phyloP scores from a whole-genome alignment of 2,888 invertebrate genomes.

The Alentia gelatinosa region DNA sequence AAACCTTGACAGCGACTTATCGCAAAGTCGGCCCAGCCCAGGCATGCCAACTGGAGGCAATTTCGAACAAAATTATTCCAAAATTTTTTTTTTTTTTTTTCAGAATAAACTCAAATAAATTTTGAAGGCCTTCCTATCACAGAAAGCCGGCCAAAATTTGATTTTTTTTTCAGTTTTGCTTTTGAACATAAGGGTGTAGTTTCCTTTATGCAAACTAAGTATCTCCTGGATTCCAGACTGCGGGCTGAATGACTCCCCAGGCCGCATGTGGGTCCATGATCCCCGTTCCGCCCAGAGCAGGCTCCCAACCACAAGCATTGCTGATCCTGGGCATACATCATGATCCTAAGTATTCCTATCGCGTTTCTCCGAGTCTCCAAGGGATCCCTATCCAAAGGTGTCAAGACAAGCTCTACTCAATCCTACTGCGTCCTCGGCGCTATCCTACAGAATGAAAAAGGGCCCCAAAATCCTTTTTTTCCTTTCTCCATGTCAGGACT shows the following conservation, averaged over 20 bases:
- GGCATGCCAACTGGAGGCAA: not conserved
- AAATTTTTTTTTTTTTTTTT: not conserved
- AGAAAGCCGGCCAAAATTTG: not conserved
- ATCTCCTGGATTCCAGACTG: not conserved
- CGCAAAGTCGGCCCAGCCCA: not conserved
- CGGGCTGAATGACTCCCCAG: not conserved
- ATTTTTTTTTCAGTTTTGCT: not conserved
- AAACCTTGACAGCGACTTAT: not conserved
- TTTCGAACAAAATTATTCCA: not conserved
- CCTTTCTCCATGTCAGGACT: not conserved
- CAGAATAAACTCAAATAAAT: not conserved
- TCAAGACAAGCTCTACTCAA: not conserved
- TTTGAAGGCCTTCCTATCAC: not conserved
- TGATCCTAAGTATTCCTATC: constrained; percentile 27
- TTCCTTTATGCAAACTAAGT: too few relatives aligned
- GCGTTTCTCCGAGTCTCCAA: constrained; percentile 22
- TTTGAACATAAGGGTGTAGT: not conserved
- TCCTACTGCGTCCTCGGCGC: constrained; percentile 34
- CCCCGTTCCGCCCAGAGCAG: not conserved
- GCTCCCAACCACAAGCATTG: not conserved
- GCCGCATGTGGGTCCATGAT: not conserved
- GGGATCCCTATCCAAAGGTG: constrained; percentile 16
- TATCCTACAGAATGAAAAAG: constrained; percentile 21
- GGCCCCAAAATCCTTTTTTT: constrained; percentile 20
- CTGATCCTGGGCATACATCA: not conserved